A percentile compares a stretch with the other conserved stretches of the same genome.
These are phyloP conservation scores for Xenopus petersii DNA, from an alignment of 2,797 vertebrate species.

Conservation along the genomic window DNA sequence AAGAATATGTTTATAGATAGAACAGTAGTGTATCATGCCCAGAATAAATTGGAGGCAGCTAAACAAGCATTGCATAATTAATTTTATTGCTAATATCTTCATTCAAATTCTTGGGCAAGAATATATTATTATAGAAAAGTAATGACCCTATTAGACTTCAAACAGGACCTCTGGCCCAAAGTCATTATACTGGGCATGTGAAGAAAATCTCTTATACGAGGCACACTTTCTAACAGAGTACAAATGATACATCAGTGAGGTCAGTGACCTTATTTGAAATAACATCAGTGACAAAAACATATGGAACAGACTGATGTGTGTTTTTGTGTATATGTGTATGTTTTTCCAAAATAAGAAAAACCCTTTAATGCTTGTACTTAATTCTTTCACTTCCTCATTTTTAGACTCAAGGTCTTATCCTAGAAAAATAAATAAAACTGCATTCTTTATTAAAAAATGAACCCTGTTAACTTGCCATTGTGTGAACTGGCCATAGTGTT, in stretches of 20 bases:
- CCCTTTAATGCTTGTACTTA: too few relatives aligned
- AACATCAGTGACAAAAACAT: background rate
- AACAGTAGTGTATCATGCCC: conserved; percentile 13
- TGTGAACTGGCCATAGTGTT: too few relatives aligned
- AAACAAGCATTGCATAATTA: conserved; percentile 27
- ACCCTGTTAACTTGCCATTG: too few relatives aligned
- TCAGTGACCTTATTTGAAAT: conserved; percentile 22
- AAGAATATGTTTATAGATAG: background rate
- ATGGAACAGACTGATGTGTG: too few relatives aligned
- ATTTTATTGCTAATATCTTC: conserved; percentile 22
- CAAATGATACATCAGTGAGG: background rate
- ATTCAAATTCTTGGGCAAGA: conserved; percentile 21
- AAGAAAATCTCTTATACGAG: background rate
- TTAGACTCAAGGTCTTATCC: too few relatives aligned
- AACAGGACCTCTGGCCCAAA: conserved; percentile 22
- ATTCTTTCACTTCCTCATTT: too few relatives aligned
- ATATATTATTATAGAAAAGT: conserved; percentile 26
- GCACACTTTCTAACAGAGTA: background rate
- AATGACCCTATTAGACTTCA: conserved; percentile 21
- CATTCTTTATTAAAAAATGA: too few relatives aligned
- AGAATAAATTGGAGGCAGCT: conserved; percentile 8
- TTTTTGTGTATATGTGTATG: too few relatives aligned
- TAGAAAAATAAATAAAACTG: too few relatives aligned
- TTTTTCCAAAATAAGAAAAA: too few relatives aligned
- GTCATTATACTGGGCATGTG: conserved; percentile 32